A percentile compares a stretch with the other conserved stretches of the same genome.
Evolutionary conservation across 2,113 vertebrate species (phyloP).

Genomic region (Pterocles orientalis): DNA sequence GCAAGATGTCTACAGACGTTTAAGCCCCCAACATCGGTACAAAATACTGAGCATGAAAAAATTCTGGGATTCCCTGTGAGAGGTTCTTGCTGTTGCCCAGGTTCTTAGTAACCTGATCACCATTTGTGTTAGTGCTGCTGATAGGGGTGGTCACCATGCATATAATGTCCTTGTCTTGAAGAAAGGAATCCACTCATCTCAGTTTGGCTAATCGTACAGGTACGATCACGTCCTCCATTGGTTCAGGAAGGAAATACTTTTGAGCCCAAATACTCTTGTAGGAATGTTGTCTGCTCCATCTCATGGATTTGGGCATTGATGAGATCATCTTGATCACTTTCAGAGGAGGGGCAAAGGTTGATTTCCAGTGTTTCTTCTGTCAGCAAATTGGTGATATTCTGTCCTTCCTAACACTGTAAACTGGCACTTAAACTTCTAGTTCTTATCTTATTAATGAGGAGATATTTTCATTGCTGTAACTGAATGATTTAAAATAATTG

Average conservation of each 20-base stretch:
- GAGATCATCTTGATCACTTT: not conserved
- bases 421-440: not conserved
- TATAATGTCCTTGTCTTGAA: not conserved
- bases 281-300: not conserved
- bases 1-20: not conserved
- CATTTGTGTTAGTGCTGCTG: not conserved
- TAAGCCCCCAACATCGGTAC: not conserved
- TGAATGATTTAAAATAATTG: constrained; percentile 44
- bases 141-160: not conserved
- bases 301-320: not conserved
- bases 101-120: not conserved
- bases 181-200: not conserved
- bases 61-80: not conserved
- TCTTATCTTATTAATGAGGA: constrained; percentile 32
- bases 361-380: not conserved
- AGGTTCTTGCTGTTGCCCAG: not conserved
- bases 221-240: not conserved
- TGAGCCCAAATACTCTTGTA: not conserved
- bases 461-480: not conserved
- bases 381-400: not conserved
- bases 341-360: not conserved
- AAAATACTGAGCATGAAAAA: not conserved
- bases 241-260: not conserved
- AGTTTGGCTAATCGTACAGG: not conserved
- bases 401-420: not conserved